Evolutionary conservation across 2,888 invertebrate species (phyloP).

Genomic region (Papilio demoleus): DNA sequence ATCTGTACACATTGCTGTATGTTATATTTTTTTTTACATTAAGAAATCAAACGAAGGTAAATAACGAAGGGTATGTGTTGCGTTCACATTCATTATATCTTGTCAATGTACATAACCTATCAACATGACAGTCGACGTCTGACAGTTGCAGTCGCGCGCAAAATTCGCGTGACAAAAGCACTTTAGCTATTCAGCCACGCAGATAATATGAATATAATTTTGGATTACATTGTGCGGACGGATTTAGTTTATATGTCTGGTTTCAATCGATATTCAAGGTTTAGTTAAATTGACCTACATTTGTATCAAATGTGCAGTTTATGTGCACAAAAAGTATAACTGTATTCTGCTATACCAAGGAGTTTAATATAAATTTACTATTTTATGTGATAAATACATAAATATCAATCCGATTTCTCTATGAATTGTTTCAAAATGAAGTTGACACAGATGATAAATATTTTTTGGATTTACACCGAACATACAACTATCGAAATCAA

Average conservation of each 20-base stretch:
- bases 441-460: too few relatives aligned
- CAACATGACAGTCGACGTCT: constrained; percentile 11
- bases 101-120: constrained; percentile 13
- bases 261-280: constrained; percentile 24
- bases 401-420: not conserved
- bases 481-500: not conserved
- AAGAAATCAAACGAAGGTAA: too few relatives aligned
- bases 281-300: not conserved
- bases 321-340: too few relatives aligned
- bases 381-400: not conserved
- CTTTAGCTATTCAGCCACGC: constrained; percentile 4
- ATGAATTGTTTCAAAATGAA: not conserved
- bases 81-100: constrained; percentile 10
- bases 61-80: not conserved
- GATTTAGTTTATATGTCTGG: constrained; percentile 34
- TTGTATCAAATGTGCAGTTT: constrained; percentile 1
- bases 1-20: not conserved
- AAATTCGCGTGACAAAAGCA: constrained; percentile 33
- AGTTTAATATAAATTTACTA: too few relatives aligned
- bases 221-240: constrained; percentile 4
- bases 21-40: not conserved
- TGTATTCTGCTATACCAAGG: too few relatives aligned
- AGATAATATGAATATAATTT: constrained; percentile 7
- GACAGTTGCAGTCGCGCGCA: constrained; percentile 19
- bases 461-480: too few relatives aligned